These are phyloP conservation scores for Rhabdornis inornatus DNA, from an alignment of 2,113 vertebrate genomes.

Conservation along the genomic window DNA sequence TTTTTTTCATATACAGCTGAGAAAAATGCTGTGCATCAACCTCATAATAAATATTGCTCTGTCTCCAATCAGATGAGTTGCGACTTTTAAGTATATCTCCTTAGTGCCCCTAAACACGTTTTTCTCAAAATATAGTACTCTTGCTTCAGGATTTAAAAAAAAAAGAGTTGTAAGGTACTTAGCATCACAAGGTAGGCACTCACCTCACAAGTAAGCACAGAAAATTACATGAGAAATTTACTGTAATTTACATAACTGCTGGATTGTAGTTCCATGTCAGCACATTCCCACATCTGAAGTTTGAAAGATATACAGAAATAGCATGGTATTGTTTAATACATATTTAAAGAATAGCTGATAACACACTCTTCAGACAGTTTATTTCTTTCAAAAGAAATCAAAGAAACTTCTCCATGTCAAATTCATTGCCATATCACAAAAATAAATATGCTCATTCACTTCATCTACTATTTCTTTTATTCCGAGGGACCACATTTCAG, in stretches of 20 bases:
- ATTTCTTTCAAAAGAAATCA: not conserved
- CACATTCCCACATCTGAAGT: not conserved
- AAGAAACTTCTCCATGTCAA: not conserved
- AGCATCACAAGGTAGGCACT: not conserved
- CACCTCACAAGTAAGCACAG: not conserved
- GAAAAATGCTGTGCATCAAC: not conserved
- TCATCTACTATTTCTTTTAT: not conserved
- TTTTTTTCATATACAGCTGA: not conserved
- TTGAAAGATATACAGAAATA: not conserved
- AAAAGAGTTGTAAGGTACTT: not conserved
- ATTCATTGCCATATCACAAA: not conserved
- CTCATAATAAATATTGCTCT: not conserved
- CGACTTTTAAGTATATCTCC: not conserved
- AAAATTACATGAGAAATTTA: not conserved
- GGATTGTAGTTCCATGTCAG: not conserved
- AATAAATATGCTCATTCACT: not conserved
- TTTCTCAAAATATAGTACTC: not conserved
- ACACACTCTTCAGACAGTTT: not conserved
- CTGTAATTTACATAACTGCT: not conserved
- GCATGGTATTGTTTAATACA: not conserved
- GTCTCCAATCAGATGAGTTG: no score
- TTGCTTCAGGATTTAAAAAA: not conserved
- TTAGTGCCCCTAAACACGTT: not conserved
- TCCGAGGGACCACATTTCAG: not conserved
- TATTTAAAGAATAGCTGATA: not conserved